These are phyloP conservation scores for Pristionchus japonicus DNA, from an alignment of 2,888 invertebrate genomes.

Conservation along the genomic window DNA sequence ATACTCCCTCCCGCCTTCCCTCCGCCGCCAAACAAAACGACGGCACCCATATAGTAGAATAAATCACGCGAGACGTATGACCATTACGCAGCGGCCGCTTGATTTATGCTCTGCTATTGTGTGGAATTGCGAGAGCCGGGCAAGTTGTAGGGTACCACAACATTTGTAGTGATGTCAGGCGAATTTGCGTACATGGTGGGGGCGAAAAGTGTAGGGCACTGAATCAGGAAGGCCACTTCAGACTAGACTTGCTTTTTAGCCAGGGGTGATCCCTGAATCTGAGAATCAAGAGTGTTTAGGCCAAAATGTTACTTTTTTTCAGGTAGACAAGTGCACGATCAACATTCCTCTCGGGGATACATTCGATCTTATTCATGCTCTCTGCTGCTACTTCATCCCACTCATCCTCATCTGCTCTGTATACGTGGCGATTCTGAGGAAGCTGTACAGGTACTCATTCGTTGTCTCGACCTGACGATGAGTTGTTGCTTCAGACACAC, in stretches of 20 bases:
- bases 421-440: conserved; percentile 69
- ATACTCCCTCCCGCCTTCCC: not conserved
- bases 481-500: conserved; percentile 12
- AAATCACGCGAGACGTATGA: not conserved
- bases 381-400: conserved; percentile 68
- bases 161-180: conserved; percentile 18
- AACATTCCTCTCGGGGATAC: conserved; percentile 49
- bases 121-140: not conserved
- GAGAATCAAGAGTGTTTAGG: too few relatives aligned
- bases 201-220: too few relatives aligned
- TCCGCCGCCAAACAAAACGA: conserved; percentile 1
- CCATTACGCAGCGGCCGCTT: not conserved
- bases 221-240: too few relatives aligned
- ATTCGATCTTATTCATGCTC: conserved; percentile 65
- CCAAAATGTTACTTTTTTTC: not conserved
- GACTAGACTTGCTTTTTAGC: not conserved
- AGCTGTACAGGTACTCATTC: conserved; percentile 53
- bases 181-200: conserved; percentile 2
- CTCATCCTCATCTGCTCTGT: conserved; percentile 68
- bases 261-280: too few relatives aligned
- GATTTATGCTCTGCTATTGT: not conserved
- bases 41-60: conserved; percentile 27
- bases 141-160: not conserved
- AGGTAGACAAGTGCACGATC: conserved; percentile 62
- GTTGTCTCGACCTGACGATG: conserved; percentile 46